Evolutionary conservation across 1,140 invertebrate genomes (phyloP).

Genomic region (Ylistrum balloti): DNA sequence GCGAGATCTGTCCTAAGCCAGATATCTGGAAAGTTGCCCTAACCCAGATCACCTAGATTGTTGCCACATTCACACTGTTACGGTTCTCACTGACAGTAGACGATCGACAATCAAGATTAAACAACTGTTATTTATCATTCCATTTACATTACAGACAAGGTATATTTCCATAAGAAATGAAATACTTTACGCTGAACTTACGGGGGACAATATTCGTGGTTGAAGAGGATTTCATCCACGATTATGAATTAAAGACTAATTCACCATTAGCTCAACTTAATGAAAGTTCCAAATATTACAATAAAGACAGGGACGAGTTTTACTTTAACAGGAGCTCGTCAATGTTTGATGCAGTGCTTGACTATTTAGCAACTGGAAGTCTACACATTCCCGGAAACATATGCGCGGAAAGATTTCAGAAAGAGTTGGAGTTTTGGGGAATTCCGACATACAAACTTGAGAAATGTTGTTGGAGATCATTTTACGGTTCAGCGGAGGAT

Average conservation of each 20-base stretch:
- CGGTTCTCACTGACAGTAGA: background rate
- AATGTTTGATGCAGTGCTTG: background rate
- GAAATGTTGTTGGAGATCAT: background rate
- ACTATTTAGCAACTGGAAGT: background rate
- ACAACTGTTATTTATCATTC: background rate
- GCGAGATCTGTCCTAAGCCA: background rate
- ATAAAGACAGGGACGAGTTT: background rate
- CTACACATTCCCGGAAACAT: background rate
- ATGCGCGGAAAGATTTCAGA: background rate
- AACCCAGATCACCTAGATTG: background rate
- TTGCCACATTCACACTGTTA: background rate
- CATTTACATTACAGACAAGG: no score
- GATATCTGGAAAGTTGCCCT: background rate
- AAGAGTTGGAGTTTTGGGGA: background rate
- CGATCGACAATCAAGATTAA: background rate
- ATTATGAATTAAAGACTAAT: background rate
- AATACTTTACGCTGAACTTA: background rate
- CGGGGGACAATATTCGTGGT: background rate
- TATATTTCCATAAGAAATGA: background rate
- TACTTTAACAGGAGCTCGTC: background rate
- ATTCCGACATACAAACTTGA: background rate
- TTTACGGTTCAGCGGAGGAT: background rate
- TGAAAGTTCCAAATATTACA: slow-evolving; percentile 3
- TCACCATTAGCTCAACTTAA: background rate
- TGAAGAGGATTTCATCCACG: background rate